phyloP scores from a whole-genome alignment of 2,797 vertebrate genomes.

The Leptatherina wallacei region DNA sequence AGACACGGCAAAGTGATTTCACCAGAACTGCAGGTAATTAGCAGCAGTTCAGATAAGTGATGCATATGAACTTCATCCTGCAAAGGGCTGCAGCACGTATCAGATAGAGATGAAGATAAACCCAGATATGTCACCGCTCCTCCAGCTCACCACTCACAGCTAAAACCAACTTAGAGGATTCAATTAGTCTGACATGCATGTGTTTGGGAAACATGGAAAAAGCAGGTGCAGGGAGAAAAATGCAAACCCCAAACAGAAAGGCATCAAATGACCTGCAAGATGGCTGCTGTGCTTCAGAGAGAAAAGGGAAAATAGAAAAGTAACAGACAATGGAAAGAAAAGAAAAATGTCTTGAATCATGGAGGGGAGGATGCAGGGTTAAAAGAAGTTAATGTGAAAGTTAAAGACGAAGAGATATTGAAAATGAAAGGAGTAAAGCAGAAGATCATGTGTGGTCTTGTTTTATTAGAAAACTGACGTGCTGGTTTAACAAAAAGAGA shows the following conservation, averaged over 20 bases:
- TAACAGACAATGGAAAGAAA: background rate
- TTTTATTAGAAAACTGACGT: background rate
- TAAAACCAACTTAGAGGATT: background rate
- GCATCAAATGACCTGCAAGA: no score
- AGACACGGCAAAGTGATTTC: background rate
- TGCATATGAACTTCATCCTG: background rate
- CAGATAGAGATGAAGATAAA: background rate
- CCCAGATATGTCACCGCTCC: background rate
- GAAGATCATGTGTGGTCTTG: slow-evolving; percentile 4
- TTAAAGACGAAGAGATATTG: background rate
- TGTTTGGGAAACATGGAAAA: background rate
- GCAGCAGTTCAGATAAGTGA: slow-evolving; percentile 7
- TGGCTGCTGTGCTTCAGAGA: background rate
- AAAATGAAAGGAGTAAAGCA: background rate
- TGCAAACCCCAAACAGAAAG: background rate
- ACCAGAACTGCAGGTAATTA: background rate
- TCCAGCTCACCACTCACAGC: background rate
- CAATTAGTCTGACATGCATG: background rate
- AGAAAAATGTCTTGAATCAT: background rate
- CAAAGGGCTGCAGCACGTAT: background rate
- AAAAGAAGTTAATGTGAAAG: background rate
- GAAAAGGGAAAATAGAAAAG: background rate
- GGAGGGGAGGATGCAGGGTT: no score
- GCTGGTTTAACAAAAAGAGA: background rate
- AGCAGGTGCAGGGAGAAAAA: background rate